phyloP scores from a whole-genome alignment of 2,113 vertebrate genomes.

The Myotis yumanensis region DNA sequence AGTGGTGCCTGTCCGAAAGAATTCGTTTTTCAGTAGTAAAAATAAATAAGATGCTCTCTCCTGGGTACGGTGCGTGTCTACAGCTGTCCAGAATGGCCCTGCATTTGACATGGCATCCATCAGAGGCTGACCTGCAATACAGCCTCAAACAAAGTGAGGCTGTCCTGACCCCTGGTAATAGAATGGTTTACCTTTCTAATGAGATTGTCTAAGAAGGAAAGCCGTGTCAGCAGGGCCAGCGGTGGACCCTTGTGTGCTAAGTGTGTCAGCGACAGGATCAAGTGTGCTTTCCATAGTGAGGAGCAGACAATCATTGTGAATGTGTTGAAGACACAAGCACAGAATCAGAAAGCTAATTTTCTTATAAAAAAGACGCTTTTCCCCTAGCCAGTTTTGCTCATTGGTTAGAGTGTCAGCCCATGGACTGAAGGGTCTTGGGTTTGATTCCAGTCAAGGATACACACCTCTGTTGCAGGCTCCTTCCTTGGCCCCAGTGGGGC shows the following conservation, averaged over 20 bases:
- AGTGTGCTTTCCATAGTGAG: too few species aligned
- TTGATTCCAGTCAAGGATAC: too few species aligned
- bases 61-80: neutral
- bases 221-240: neutral
- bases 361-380: neutral
- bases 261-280: neutral
- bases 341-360: neutral
- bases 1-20: neutral
- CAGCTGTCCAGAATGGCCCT: neutral
- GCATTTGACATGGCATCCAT: neutral
- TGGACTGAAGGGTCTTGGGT: too few species aligned
- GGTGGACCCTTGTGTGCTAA: neutral
- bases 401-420: too few species aligned
- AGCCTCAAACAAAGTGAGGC: neutral
- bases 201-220: neutral
- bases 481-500: too few species aligned
- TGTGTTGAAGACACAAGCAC: neutral
- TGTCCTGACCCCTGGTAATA: neutral
- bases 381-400: too few species aligned
- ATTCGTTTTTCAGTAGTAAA: neutral
- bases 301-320: neutral
- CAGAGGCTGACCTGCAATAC: neutral
- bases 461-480: too few species aligned
- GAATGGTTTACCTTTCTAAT: neutral
- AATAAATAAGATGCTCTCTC: neutral